phyloP scores from a whole-genome alignment of 2,797 vertebrate genomes.

The Lates japonicus region DNA sequence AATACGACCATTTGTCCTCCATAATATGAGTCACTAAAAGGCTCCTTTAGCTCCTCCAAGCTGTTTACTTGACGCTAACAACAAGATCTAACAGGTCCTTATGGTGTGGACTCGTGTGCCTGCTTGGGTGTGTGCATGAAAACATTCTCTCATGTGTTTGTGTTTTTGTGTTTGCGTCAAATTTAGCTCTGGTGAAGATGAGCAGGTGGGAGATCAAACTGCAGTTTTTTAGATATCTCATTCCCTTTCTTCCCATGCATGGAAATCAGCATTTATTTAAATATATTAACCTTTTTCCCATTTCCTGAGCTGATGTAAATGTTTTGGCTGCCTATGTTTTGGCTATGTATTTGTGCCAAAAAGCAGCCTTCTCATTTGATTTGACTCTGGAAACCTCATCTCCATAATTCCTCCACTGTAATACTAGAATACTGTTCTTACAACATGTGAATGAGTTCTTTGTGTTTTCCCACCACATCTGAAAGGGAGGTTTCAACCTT shows the following conservation, averaged over 20 bases:
- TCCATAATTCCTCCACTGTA: constrained; percentile 42
- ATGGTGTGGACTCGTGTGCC: neutral
- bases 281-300: constrained; percentile 39
- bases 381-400: constrained; percentile 33
- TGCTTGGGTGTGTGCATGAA: constrained; percentile 15
- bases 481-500: constrained; percentile 1
- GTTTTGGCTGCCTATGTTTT: constrained; percentile 25
- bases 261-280: constrained; percentile 43
- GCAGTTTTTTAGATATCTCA: constrained; percentile 1
- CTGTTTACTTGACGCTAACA: constrained; percentile 57
- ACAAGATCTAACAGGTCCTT: constrained; percentile 55
- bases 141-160: neutral
- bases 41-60: constrained; percentile 48
- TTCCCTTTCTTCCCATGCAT: constrained; percentile 3
- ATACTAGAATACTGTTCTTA: constrained; percentile 31
- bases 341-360: constrained; percentile 13
- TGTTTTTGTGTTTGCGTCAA: constrained; percentile 20
- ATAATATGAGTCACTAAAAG: constrained; percentile 61
- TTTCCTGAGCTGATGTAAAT: constrained; percentile 19
- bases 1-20: constrained; percentile 25
- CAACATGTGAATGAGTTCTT: constrained; percentile 21
- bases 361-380: constrained; percentile 26
- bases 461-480: constrained; percentile 42
- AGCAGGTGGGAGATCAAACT: constrained; percentile 40
- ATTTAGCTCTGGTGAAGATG: constrained; percentile 16